Percentiles rank a stretch among this genome's conserved stretches.
Conservation (phyloP, 2,113 vertebrate genomes). For the Spermophilus dauricus region DNA sequence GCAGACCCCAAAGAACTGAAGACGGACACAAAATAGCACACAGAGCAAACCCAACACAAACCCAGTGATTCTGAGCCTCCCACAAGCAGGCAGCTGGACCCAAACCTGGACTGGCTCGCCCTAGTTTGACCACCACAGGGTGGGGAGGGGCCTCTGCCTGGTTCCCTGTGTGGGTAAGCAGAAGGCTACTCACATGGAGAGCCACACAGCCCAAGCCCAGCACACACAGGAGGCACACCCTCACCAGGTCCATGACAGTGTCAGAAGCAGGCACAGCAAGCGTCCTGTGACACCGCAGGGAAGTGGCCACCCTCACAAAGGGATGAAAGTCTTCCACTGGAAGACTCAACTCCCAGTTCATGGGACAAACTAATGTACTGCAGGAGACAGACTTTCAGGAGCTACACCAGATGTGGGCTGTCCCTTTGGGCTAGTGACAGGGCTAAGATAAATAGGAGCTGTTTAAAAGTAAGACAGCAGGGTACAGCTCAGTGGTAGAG, state of each 20-base stretch:
- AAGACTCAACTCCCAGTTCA: neutral
- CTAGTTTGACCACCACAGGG: neutral
- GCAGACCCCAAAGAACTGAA: neutral
- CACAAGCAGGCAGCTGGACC: neutral
- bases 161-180: neutral
- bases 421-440: neutral
- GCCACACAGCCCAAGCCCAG: no score
- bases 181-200: neutral
- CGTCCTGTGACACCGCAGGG: fast-evolving
- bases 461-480: neutral
- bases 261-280: neutral
- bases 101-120: no score
- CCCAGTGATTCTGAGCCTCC: neutral
- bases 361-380: fast-evolving
- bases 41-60: neutral
- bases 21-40: fast-evolving
- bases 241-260: fast-evolving
- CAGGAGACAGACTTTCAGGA: fast-evolving
- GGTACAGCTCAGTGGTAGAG: no score
- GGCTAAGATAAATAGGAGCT: neutral
- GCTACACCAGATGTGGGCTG: neutral
- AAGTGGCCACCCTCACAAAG: neutral
- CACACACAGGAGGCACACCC: neutral
- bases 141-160: no score
- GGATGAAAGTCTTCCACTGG: neutral